Conservation (phyloP, 2,888 invertebrate genomes). For the Megalurothrips usitatus region DNA sequence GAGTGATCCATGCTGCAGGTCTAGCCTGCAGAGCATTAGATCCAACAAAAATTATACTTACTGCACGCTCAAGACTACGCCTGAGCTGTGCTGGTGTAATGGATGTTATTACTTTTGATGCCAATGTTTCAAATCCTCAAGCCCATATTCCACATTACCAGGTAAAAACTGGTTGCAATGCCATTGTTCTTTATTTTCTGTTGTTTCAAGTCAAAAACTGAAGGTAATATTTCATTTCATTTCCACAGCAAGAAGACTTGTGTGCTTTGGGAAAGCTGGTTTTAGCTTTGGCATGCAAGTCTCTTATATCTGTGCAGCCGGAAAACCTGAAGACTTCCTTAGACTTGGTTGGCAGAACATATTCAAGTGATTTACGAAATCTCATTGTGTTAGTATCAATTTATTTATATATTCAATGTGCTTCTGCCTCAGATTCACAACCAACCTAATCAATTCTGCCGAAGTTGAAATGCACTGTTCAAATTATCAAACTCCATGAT, state of each 20-base stretch:
- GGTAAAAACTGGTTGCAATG: slow-evolving; percentile 40
- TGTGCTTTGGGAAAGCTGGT: slow-evolving; percentile 86
- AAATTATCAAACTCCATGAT: slow-evolving; percentile 2
- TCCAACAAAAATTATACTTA: slow-evolving; percentile 84
- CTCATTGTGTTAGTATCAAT: slow-evolving; percentile 71
- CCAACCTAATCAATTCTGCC: too few species aligned
- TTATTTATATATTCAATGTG: not conserved
- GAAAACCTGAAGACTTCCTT: slow-evolving; percentile 85
- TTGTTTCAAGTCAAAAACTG: not conserved
- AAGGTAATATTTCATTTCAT: slow-evolving; percentile 30
- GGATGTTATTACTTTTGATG: slow-evolving; percentile 74
- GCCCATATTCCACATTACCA: slow-evolving; percentile 67
- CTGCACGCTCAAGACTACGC: slow-evolving; percentile 68
- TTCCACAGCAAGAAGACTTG: slow-evolving; percentile 80
- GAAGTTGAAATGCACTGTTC: slow-evolving; percentile 13
- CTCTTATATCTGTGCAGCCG: slow-evolving; percentile 76
- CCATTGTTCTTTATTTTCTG: not conserved
- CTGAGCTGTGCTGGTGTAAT: slow-evolving; percentile 75
- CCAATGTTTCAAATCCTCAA: slow-evolving; percentile 61
- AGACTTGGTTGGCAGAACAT: slow-evolving; percentile 82
- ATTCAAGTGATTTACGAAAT: slow-evolving; percentile 91
- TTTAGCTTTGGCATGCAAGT: slow-evolving; percentile 88
- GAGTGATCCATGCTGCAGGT: slow-evolving; percentile 79
- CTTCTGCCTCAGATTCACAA: not conserved
- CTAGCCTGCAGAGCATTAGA: slow-evolving; percentile 80